Conservation (phyloP, 2,113 vertebrate species). For the Mesoclemmys tuberculata region DNA sequence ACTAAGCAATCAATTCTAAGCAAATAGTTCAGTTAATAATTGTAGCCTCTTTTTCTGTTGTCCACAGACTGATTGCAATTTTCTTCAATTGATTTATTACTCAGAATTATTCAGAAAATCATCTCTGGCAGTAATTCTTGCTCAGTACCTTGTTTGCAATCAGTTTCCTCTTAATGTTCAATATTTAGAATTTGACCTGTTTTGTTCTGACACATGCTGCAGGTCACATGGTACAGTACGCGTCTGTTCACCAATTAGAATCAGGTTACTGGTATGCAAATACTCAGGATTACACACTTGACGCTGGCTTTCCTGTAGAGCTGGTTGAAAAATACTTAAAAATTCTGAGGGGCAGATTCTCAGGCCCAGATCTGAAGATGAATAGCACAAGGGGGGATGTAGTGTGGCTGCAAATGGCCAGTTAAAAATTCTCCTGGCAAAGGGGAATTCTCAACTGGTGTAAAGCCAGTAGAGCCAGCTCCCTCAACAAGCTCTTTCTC, state of each 20-base stretch:
- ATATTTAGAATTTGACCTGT: background rate
- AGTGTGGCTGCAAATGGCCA: background rate
- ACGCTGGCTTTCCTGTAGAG: background rate
- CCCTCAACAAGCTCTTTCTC: background rate
- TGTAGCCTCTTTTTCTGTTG: background rate
- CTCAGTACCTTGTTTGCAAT: background rate
- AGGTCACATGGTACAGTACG: background rate
- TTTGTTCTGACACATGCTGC: background rate
- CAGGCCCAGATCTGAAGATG: background rate
- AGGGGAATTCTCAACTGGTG: background rate
- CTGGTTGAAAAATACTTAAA: background rate
- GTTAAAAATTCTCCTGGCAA: background rate
- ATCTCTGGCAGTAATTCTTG: background rate
- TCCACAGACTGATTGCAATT: conserved; percentile 9
- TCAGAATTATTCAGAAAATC: background rate
- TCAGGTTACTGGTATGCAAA: background rate
- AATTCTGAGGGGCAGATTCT: background rate
- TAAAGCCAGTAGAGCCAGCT: background rate
- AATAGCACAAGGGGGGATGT: background rate
- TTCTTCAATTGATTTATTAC: background rate
- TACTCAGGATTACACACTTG: background rate
- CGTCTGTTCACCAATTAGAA: background rate
- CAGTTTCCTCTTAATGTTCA: background rate
- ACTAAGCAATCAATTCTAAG: conserved; percentile 30
- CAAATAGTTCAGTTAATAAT: conserved; percentile 5